Evolutionary conservation across 2,113 vertebrate genomes (phyloP).

Genomic region (Anas platyrhynchos): DNA sequence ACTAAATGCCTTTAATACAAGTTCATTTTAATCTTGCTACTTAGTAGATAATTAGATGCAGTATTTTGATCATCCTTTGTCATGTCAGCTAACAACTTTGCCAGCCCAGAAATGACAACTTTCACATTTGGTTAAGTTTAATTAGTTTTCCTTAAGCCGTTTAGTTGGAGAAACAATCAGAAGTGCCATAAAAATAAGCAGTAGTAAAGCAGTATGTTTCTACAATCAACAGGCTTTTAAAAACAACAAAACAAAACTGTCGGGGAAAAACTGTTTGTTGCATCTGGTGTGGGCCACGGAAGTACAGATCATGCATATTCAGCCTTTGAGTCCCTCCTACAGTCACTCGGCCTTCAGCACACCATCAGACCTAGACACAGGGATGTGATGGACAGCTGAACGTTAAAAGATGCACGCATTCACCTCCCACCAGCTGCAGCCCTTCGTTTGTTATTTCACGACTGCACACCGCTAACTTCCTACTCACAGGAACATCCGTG

Average conservation of each 20-base stretch:
- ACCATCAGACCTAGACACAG: neutral
- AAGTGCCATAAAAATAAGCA: neutral
- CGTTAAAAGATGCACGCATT: fast-evolving
- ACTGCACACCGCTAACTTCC: neutral
- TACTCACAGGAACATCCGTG: neutral
- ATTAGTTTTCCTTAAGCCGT: neutral
- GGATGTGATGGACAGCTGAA: neutral
- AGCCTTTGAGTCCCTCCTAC: neutral
- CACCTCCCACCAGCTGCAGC: neutral
- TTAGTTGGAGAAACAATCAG: neutral
- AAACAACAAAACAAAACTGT: neutral
- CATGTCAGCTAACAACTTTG: neutral
- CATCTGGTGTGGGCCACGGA: neutral
- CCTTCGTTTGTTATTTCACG: fast-evolving
- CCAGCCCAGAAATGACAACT: neutral
- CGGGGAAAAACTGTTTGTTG: neutral
- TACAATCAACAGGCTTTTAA: neutral
- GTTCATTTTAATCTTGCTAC: neutral
- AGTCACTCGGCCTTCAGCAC: neutral
- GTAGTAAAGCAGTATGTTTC: neutral
- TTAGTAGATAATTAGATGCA: neutral
- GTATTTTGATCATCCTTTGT: neutral
- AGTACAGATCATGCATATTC: neutral
- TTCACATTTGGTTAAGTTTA: neutral
- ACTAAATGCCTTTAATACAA: neutral